Evolutionary conservation across 2,888 invertebrate species (phyloP).

Genomic region (Brachylomia viminalis): DNA sequence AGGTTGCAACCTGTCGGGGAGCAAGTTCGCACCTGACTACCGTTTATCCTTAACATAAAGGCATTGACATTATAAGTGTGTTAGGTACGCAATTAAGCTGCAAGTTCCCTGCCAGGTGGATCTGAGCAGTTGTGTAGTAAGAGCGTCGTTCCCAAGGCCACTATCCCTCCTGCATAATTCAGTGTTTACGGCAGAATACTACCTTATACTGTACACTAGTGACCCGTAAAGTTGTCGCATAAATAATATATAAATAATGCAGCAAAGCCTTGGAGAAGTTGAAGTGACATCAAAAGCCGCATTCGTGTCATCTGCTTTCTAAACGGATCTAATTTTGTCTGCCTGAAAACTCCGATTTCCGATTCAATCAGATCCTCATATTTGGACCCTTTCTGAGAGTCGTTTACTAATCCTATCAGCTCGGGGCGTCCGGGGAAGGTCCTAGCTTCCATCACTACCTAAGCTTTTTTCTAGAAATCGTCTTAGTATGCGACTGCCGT

Average conservation of each 20-base stretch:
- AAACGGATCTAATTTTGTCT: too few species aligned
- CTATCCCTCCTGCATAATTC: slow-evolving; percentile 39
- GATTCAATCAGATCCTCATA: too few species aligned
- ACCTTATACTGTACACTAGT: slow-evolving; percentile 12
- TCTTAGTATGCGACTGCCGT: too few species aligned
- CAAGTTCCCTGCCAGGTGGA: not conserved
- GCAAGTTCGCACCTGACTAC: too few species aligned
- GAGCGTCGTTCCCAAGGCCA: slow-evolving; percentile 17
- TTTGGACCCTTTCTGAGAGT: too few species aligned
- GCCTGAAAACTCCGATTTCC: not conserved
- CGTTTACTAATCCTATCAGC: too few species aligned
- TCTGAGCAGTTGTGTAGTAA: not conserved
- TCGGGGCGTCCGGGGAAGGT: too few species aligned
- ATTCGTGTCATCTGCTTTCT: too few species aligned
- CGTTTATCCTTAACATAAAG: too few species aligned
- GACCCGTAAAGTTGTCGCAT: slow-evolving; percentile 29
- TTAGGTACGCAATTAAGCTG: slow-evolving; percentile 2
- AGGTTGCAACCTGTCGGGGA: too few species aligned
- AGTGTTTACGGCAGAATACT: slow-evolving; percentile 35
- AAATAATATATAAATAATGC: not conserved
- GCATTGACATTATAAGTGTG: not conserved
- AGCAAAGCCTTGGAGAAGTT: not conserved
- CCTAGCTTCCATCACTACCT: too few species aligned
- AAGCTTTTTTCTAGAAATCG: too few species aligned
- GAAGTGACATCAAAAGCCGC: not conserved